A percentile compares a stretch with the other conserved stretches of the same genome.
phyloP scores from a whole-genome alignment of 2,113 vertebrate species.

The Sturnus vulgaris region DNA sequence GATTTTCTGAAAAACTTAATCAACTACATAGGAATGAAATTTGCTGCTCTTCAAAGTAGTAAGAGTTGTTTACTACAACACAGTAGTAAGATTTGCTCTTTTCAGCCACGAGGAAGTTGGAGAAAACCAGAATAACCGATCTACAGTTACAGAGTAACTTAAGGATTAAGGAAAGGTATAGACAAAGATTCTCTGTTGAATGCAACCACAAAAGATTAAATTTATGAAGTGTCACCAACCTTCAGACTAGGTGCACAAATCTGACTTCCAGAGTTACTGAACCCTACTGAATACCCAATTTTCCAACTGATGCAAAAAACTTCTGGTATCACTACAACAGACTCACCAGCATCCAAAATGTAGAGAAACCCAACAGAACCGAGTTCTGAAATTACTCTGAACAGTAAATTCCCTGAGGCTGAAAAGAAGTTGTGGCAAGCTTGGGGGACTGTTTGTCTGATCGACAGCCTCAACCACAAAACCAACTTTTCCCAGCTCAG shows the following conservation, averaged over 20 bases:
- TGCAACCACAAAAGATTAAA: background rate
- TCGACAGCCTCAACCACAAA: background rate
- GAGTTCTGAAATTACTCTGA: background rate
- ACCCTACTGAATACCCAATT: background rate
- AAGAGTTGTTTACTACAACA: background rate
- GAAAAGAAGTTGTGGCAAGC: background rate
- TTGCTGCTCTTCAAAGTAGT: background rate
- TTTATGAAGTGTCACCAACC: background rate
- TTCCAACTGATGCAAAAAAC: background rate
- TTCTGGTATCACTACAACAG: background rate
- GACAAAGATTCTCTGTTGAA: background rate
- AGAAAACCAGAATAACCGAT: background rate
- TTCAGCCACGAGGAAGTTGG: background rate
- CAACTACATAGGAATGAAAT: background rate
- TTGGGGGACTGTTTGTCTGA: rapidly evolving
- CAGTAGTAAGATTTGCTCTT: background rate
- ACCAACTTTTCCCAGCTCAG: background rate
- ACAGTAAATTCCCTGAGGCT: background rate
- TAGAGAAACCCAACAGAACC: background rate
- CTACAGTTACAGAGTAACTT: background rate
- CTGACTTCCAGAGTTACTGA: background rate
- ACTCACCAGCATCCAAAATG: background rate
- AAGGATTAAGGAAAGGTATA: background rate
- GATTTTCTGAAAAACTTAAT: background rate
- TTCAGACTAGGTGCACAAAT: background rate